Conservation (phyloP, 2,113 vertebrate species). For the Falcunculus frontatus region DNA sequence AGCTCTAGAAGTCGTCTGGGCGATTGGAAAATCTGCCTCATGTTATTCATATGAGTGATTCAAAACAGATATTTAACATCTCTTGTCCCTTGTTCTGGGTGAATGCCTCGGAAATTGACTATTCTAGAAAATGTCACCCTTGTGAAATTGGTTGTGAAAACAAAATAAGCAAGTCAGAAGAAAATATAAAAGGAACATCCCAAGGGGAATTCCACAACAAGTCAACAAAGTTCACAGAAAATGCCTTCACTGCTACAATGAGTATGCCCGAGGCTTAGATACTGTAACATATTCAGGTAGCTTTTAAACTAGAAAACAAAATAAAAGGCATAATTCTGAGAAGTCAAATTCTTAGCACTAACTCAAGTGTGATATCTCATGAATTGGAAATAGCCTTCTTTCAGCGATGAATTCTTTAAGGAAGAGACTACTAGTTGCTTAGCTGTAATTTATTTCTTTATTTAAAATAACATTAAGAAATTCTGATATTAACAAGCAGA, state of each 20-base stretch:
- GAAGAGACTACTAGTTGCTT: not conserved
- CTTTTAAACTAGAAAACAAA: not conserved
- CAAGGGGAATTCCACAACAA: not conserved
- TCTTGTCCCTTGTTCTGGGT: not conserved
- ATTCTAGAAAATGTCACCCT: not conserved
- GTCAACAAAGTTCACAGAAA: not conserved
- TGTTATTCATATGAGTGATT: not conserved
- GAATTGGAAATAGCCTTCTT: not conserved
- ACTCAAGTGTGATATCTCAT: not conserved
- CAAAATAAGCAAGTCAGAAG: not conserved
- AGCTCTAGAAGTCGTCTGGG: not conserved
- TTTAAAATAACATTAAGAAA: not conserved
- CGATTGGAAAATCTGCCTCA: not conserved
- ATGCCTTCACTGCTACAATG: not conserved
- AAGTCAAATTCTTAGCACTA: not conserved
- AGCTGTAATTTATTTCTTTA: not conserved
- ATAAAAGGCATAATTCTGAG: not conserved
- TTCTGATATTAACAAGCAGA: not conserved
- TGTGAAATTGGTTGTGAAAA: not conserved
- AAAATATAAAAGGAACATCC: not conserved
- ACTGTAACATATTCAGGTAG: not conserved
- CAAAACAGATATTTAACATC: not conserved
- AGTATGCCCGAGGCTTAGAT: not conserved
- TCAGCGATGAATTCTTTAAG: not conserved
- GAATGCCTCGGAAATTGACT: not conserved